Evolutionary conservation across 2,113 vertebrate species (phyloP), one percentile per base, ranked within the genome.

Genomic region (Pionites leucogaster): DNA sequence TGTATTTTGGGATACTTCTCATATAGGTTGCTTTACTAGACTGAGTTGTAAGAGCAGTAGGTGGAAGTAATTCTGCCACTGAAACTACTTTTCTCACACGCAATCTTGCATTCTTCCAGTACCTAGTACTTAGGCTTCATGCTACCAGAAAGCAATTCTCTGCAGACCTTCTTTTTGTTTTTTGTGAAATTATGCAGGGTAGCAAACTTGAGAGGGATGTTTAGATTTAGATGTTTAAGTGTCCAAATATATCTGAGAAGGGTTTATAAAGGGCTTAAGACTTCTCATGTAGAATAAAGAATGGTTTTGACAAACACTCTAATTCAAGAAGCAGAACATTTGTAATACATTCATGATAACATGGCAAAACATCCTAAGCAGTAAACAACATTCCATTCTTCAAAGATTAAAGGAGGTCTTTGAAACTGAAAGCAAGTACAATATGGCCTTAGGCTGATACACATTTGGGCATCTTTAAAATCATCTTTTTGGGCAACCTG

Each of bases 341-440:
- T 91, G 86, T 86, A 93, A 87, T 89, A 76, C 72, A 84, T 84
- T 95, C 87, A 87, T 94, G 94, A 95, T 95, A 97, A 93, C 91
- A 81, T 84, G 94, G 88, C 90, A 96, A 96, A 97, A 95, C 92
- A 95, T 96, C 82, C 95, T 90, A 72, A 96, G 95, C 95, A 77
- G 90, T 97, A 97, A 97, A 97, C 96, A 96, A 86, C 94, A 95
- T 97, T 96, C 96, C 95, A 90, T 96, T 97, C 92, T 97, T 96
- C 83, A 86, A 83, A 96, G 95, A 97, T 96, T 93, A 97, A 97
- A 95, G 96, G 59, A 97, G 90, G 87, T 83, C 95, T 96, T 96
- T 96, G 96, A 95, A 97, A 95, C 95, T 89, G 93, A 94, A 95
- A 84, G 92, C 90, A 88, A 96, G 92, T 94, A 94, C 86, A 90